Conservation (phyloP, 2,797 vertebrate species). For the Pangasius larnaudii region DNA sequence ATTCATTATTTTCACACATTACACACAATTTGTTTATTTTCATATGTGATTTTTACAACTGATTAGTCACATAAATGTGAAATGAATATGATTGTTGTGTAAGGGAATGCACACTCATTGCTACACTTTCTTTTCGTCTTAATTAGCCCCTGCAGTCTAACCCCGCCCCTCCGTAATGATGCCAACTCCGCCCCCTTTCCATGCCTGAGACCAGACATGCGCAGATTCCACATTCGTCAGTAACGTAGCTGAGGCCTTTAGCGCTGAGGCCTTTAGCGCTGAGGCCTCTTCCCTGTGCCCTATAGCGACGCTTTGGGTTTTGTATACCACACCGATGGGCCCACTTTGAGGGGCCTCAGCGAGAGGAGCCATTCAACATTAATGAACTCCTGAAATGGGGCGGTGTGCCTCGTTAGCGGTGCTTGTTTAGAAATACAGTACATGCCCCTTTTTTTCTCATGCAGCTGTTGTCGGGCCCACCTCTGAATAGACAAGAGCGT, state of each 20-base stretch:
- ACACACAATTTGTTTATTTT: not conserved
- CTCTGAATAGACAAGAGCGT: slow-evolving; percentile 35
- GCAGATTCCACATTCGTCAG: slow-evolving; percentile 73
- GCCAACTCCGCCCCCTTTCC: slow-evolving; percentile 55
- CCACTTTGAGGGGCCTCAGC: slow-evolving; percentile 41
- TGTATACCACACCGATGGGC: slow-evolving; percentile 52
- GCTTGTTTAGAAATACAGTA: slow-evolving; percentile 45
- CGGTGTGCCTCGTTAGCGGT: slow-evolving; percentile 66
- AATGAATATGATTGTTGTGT: not conserved
- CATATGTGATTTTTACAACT: not conserved
- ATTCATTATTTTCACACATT: not conserved
- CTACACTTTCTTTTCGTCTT: not conserved
- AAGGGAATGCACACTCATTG: not conserved
- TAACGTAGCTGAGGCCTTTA: slow-evolving; percentile 65
- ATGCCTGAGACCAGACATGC: slow-evolving; percentile 52
- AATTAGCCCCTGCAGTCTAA: slow-evolving; percentile 54
- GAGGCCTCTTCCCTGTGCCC: slow-evolving; percentile 67
- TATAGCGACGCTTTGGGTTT: slow-evolving; percentile 60
- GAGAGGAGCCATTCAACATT: slow-evolving; percentile 72
- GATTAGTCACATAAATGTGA: not conserved
- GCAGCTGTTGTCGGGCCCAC: slow-evolving; percentile 34
- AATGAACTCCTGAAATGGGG: slow-evolving; percentile 73
- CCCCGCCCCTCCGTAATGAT: slow-evolving; percentile 57
- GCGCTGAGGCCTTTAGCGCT: slow-evolving; percentile 61
- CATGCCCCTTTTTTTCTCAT: slow-evolving; percentile 27